Conservation (phyloP, 1,140 invertebrate species). For the Euglossa dilemma region DNA sequence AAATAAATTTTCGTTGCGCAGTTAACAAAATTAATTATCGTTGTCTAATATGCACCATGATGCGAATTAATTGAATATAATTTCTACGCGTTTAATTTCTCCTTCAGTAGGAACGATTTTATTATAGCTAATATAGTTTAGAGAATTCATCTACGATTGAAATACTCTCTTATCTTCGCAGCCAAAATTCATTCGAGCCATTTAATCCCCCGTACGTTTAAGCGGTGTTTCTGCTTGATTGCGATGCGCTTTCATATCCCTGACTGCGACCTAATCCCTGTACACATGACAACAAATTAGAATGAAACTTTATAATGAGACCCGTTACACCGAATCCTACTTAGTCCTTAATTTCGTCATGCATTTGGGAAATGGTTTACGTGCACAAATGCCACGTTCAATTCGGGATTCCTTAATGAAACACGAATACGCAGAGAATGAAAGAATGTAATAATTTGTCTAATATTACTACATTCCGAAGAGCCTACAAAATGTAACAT, state of each 20-base stretch:
- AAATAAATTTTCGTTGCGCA: not conserved
- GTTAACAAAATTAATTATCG: no score
- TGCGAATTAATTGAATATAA: no score
- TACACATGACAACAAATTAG: not conserved
- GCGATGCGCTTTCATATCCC: not conserved
- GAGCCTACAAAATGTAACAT: no score
- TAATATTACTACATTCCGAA: no score
- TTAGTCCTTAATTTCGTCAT: not conserved
- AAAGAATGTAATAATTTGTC: no score
- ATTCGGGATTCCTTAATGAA: not conserved
- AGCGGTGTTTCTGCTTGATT: not conserved
- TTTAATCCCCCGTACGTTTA: not conserved
- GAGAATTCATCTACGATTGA: not conserved
- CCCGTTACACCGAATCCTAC: not conserved
- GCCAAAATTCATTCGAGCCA: not conserved
- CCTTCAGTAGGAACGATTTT: no score
- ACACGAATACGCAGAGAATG: no score
- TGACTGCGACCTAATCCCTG: not conserved
- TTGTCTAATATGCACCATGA: no score
- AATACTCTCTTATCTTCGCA: not conserved
- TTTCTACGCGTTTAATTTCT: no score
- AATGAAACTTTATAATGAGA: conserved; percentile 17
- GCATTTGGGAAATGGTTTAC: not conserved
- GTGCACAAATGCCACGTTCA: no score
- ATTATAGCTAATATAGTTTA: no score